Evolutionary conservation across 2,797 vertebrate genomes (phyloP), one percentile per base, ranked within the genome.

Genomic region (Eurystomus glaucurus): DNA sequence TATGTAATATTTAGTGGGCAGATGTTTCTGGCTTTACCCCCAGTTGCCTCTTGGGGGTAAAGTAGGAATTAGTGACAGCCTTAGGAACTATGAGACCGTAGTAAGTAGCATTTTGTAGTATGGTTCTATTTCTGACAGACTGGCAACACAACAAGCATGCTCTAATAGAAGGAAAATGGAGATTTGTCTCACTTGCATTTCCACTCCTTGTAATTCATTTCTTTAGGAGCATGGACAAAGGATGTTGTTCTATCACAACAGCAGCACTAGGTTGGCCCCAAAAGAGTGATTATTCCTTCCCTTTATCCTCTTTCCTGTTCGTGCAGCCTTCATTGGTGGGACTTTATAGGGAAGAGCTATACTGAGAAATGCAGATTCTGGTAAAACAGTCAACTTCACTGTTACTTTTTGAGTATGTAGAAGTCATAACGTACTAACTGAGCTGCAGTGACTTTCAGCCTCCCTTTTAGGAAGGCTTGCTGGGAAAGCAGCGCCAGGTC

Each of bases 1-100:
- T 68, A 87, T 5, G 11, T 82, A 81, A 26, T 81, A 29, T 51
- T 90, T 62, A 64, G 64, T 50, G 85, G 74, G 74, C 90, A 96
- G 95, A 48, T 89, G 68, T 93, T 97, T 97, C 95, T 4, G 28
- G 86, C 20, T 65, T 55, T 46, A 61, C 5, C n/a, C 68, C 35
- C 70, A 85, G 2, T n/a, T 85, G 28, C 25, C 8, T 35, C 3
- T 21, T 48, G 31, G 25, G 21, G 25, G 23, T 90, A 23, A 88
- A 75, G 48, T 33, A 89, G 83, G 80, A 94, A 81, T 51, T 4
- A 58, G 45, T 6, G 7, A 75, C 23, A n/a, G 57, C 62, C 68
- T 43, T 28, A 29, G 84, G 70, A 87, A 60, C 22, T 25, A 5
- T 37, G 19, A 54, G 28, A 17, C 39, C 57, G 71, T 37, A 61